These are phyloP conservation scores for Cirrhinus mrigala DNA, from an alignment of 2,797 vertebrate species.

Conservation along the genomic window DNA sequence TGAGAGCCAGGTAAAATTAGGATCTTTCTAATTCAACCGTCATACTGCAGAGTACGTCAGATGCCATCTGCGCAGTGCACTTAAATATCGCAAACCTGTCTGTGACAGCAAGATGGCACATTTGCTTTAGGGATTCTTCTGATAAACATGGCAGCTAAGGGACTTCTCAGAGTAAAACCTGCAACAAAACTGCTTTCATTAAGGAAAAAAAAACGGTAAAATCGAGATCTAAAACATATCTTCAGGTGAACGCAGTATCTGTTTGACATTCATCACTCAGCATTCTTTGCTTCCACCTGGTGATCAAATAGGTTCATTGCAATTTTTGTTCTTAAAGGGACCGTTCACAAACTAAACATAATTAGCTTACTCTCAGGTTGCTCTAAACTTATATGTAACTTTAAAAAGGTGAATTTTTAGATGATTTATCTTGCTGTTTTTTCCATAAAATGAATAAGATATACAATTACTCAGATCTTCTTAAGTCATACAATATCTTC, in stretches of 20 bases:
- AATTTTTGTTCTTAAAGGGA: not conserved
- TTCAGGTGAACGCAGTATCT: not conserved
- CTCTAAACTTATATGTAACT: too few species aligned
- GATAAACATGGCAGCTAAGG: constrained; percentile 3
- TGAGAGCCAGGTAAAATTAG: constrained; percentile 1
- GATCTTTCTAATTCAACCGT: constrained; percentile 1
- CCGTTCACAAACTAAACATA: not conserved
- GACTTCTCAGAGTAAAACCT: constrained; percentile 12
- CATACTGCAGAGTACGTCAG: constrained; percentile 7
- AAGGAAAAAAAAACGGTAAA: not conserved
- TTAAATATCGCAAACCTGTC: constrained; percentile 11
- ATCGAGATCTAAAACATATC: not conserved
- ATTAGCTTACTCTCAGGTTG: not conserved
- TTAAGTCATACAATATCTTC: not conserved
- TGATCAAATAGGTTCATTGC: constrained; percentile 1
- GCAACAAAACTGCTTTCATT: not conserved
- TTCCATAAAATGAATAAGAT: not conserved
- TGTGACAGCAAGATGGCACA: constrained; percentile 11
- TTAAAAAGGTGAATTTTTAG: not conserved
- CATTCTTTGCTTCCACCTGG: constrained; percentile 42
- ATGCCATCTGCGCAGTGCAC: constrained; percentile 20
- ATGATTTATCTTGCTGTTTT: not conserved
- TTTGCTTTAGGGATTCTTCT: constrained; percentile 25
- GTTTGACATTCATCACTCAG: not conserved
- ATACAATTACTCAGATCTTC: not conserved